phyloP scores from a whole-genome alignment of 2,888 invertebrate species.

The Euzetes globulus region DNA sequence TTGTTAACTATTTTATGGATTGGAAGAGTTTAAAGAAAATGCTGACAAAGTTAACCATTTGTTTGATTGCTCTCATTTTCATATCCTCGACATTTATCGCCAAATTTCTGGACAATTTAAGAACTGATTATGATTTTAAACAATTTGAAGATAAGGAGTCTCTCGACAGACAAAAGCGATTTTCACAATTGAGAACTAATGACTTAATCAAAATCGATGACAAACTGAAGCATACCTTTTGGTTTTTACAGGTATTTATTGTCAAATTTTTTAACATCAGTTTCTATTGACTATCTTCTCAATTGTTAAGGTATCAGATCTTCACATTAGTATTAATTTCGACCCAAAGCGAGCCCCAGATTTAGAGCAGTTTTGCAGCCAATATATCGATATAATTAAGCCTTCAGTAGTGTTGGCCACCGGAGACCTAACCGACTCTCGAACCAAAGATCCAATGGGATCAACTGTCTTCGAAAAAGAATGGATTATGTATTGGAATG shows the following conservation, averaged over 20 bases:
- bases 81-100: conserved; percentile 27
- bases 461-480: conserved; percentile 72
- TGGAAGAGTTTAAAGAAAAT: conserved; percentile 21
- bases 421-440: conserved; percentile 84
- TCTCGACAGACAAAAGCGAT: neutral
- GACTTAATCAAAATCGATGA: conserved; percentile 29
- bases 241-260: conserved; percentile 66
- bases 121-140: neutral
- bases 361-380: conserved; percentile 68
- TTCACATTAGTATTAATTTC: conserved; percentile 77
- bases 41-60: conserved; percentile 16
- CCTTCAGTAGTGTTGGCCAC: conserved; percentile 72
- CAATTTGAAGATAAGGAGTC: neutral
- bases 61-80: conserved; percentile 7
- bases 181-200: neutral
- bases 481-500: conserved; percentile 68
- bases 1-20: conserved; percentile 1
- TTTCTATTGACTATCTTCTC: conserved; percentile 28
- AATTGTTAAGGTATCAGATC: conserved; percentile 65
- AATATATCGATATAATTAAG: conserved; percentile 62
- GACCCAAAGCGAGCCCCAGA: conserved; percentile 66
- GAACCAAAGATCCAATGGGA: conserved; percentile 66
- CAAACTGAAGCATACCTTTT: conserved; percentile 52
- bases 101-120: conserved; percentile 8
- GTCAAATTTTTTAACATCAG: neutral